phyloP scores from a whole-genome alignment of 2,888 invertebrate genomes.

The Spodoptera exigua region DNA sequence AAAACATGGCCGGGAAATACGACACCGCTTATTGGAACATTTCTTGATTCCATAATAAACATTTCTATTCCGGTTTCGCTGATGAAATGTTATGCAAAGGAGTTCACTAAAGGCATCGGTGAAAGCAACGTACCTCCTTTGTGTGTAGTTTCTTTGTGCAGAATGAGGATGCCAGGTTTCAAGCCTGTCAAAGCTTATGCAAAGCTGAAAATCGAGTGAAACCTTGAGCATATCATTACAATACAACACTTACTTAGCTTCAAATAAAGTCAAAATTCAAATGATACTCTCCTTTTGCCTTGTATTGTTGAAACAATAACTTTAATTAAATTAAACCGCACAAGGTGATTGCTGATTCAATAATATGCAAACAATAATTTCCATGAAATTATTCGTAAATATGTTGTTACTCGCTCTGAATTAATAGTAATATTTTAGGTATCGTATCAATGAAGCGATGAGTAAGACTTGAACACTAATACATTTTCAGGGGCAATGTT shows the following conservation, averaged over 20 bases:
- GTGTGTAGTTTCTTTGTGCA: conserved; percentile 29
- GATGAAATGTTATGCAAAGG: conserved; percentile 39
- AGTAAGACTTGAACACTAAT: conserved; percentile 53
- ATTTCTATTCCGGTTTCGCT: conserved; percentile 9
- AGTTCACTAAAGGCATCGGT: conserved; percentile 10
- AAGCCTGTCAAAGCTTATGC: conserved; percentile 38
- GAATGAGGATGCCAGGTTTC: conserved; percentile 28
- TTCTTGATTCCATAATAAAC: conserved; percentile 8
- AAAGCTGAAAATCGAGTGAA: conserved; percentile 25
- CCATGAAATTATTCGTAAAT: conserved; percentile 17
- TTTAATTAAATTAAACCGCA: conserved; percentile 4
- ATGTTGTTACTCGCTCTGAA: conserved; percentile 28
- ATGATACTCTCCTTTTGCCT: neutral
- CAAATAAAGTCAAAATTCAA: conserved; percentile 1
- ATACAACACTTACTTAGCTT: conserved; percentile 10
- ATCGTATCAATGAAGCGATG: conserved; percentile 57
- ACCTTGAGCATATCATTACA: conserved; percentile 14
- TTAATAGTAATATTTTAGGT: conserved; percentile 38
- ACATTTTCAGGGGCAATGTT: conserved; percentile 61
- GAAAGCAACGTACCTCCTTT: conserved; percentile 15
- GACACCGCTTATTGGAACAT: conserved; percentile 20
- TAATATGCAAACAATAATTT: conserved; percentile 18
- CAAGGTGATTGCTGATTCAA: conserved; percentile 14
- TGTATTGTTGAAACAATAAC: neutral
- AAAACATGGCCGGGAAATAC: conserved; percentile 1